Evolutionary conservation across 1,140 invertebrate genomes (phyloP).

Genomic region (Hylyphantes graminicola): DNA sequence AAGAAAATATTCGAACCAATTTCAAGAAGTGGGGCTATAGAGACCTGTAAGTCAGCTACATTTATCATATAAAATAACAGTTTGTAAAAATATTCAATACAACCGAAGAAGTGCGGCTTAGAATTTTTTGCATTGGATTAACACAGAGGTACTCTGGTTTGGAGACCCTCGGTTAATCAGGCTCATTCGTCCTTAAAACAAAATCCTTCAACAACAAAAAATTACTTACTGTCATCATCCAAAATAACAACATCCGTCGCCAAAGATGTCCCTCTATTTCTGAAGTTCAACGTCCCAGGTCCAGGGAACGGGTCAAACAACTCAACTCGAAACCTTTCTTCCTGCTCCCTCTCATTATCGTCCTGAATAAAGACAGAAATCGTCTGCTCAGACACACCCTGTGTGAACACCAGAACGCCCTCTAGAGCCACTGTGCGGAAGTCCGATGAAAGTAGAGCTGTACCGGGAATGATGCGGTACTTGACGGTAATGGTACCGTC

Average conservation of each 20-base stretch:
- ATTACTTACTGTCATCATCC: conserved; percentile 32
- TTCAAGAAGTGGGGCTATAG: too few relatives aligned
- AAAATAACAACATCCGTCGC: background rate
- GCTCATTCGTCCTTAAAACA: too few relatives aligned
- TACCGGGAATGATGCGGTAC: conserved; percentile 74
- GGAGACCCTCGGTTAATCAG: too few relatives aligned
- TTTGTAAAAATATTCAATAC: too few relatives aligned
- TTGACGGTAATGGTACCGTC: conserved; percentile 72
- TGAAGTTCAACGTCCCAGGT: conserved; percentile 2
- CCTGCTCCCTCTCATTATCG: conserved; percentile 64
- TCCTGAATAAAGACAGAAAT: conserved; percentile 75
- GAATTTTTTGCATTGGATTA: too few relatives aligned
- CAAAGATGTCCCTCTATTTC: background rate
- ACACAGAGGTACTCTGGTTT: too few relatives aligned
- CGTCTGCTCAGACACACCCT: conserved; percentile 70
- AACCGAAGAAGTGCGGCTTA: too few relatives aligned
- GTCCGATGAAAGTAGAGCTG: conserved; percentile 73
- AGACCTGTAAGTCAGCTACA: too few relatives aligned
- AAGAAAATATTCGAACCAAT: too few relatives aligned
- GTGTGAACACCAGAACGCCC: conserved; percentile 72
- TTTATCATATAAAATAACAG: too few relatives aligned
- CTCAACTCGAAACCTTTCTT: background rate
- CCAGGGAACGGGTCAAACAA: background rate
- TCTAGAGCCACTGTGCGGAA: conserved; percentile 68
- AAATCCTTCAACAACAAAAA: background rate